Evolutionary conservation across 2,888 invertebrate genomes (phyloP).

Genomic region (Geotrupes spiniger): DNA sequence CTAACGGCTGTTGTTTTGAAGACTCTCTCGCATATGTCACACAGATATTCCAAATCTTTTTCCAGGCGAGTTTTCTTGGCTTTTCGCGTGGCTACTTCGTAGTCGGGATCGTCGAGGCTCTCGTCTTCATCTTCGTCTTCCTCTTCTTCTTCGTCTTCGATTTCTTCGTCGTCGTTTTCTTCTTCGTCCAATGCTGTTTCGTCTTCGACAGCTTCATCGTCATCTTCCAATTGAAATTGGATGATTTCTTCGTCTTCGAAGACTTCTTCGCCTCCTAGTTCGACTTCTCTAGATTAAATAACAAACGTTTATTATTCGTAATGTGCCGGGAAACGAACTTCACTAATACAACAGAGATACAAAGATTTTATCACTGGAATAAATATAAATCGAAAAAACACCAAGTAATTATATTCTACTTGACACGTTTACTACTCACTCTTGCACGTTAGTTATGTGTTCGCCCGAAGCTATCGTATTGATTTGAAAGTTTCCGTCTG

Average conservation of each 20-base stretch:
- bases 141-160: slow-evolving; percentile 21
- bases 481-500: slow-evolving; percentile 36
- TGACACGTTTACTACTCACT: slow-evolving; percentile 18
- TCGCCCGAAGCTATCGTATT: slow-evolving; percentile 26
- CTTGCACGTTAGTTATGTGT: slow-evolving; percentile 19
- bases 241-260: neutral
- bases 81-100: slow-evolving; percentile 9
- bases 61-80: slow-evolving; percentile 13
- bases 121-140: slow-evolving; percentile 21
- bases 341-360: neutral
- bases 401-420: no score
- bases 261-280: neutral
- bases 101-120: slow-evolving; percentile 22
- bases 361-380: neutral
- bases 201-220: slow-evolving; percentile 21
- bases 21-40: slow-evolving; percentile 38
- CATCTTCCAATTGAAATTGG: slow-evolving; percentile 16
- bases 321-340: no score
- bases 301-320: no score
- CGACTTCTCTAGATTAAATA: slow-evolving; percentile 17
- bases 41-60: slow-evolving; percentile 31
- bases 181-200: neutral
- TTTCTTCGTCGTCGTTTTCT: slow-evolving; percentile 18
- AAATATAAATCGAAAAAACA: no score
- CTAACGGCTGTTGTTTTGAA: slow-evolving; percentile 44